Base-by-base conservation (phyloP, 2,888 invertebrate genomes). In the Limulus polyphemus region DNA sequence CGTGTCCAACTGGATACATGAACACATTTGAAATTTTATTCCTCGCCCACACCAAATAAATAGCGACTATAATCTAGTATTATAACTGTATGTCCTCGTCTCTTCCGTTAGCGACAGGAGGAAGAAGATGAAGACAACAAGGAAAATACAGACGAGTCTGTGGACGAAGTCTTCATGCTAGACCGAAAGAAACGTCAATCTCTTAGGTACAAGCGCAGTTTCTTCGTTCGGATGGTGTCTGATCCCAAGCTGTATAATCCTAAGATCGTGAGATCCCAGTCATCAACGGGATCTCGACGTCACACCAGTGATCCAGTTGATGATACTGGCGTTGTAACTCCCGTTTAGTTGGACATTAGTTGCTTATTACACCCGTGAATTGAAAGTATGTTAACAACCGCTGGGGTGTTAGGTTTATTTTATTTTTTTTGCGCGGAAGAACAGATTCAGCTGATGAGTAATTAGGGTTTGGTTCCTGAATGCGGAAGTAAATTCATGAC, bases 241-340 rank as follows among this genome's bases (percentile, higher is more conserved):
- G 95, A 95, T 81, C 94, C 95, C 2, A 95, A 94, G 78, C 88
- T 95, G 73, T 92, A 92, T 81, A 91, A 92, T 79, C 91, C 92
- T 49, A 88, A 89, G 65, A 91, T 92, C 57, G 70, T 70, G 13
- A 64, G 68, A n/a, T 69, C 70, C 10, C 64, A 69, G 2, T 69
- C 69, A 11, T 65, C 67, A 13, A 62, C 67, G 48, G 55, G 60
- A 11, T 62, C 61, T 56, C 62, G 68, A 47, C 56, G 68, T 52
- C 68, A 68, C 48, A 68, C 68, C 10, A 66, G 66, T 49, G 68
- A 68, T 56, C 66, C 68, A 10, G 62, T 65, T n/a, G 67, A 67
- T 50, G 67, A 67, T 17, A 65, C 66, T n/a, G 65, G 65, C 5
- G 66, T 66, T 17, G 59, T 66, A 50, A 66, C 66, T 49, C 66